These are phyloP conservation scores for Tubulanus polymorphus DNA, from an alignment of 2,888 invertebrate genomes.

Conservation along the genomic window DNA sequence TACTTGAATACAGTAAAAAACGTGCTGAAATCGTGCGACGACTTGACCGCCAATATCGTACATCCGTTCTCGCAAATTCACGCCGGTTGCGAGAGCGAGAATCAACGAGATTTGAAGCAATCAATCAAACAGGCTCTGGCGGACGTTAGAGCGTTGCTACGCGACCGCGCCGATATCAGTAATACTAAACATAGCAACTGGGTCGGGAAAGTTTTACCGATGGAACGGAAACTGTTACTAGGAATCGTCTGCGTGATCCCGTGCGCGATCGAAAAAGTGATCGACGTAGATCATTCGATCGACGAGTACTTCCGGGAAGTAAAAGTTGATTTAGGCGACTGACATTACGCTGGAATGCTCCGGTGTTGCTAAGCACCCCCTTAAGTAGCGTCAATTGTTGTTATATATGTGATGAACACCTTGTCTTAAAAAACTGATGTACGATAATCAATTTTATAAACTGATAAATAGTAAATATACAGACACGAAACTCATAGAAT, in stretches of 20 bases:
- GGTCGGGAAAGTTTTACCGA: constrained; percentile 25
- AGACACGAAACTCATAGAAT: no score
- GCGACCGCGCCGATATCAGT: constrained; percentile 25
- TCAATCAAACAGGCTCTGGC: constrained; percentile 22
- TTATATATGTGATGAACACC: no score
- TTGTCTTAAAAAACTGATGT: no score
- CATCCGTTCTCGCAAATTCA: constrained; percentile 33
- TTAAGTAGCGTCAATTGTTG: no score
- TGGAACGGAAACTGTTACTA: constrained; percentile 32
- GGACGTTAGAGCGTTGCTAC: constrained; percentile 24
- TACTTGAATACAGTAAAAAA: constrained; percentile 24
- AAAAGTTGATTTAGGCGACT: background rate
- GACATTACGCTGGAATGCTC: no score
- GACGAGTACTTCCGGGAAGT: constrained; percentile 28
- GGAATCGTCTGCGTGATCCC: constrained; percentile 36
- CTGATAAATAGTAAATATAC: no score
- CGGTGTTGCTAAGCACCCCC: no score
- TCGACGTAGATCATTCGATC: constrained; percentile 32
- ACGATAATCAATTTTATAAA: no score
- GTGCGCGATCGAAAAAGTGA: constrained; percentile 26
- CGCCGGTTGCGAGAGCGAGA: constrained; percentile 30
- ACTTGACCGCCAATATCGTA: constrained; percentile 25
- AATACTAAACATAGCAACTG: constrained; percentile 26
- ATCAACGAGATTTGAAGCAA: constrained; percentile 29
- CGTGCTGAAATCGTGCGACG: constrained; percentile 18